Evolutionary conservation across 2,797 vertebrate genomes (phyloP), one percentile per base, ranked within the genome.

Genomic region (Falco rusticolus): DNA sequence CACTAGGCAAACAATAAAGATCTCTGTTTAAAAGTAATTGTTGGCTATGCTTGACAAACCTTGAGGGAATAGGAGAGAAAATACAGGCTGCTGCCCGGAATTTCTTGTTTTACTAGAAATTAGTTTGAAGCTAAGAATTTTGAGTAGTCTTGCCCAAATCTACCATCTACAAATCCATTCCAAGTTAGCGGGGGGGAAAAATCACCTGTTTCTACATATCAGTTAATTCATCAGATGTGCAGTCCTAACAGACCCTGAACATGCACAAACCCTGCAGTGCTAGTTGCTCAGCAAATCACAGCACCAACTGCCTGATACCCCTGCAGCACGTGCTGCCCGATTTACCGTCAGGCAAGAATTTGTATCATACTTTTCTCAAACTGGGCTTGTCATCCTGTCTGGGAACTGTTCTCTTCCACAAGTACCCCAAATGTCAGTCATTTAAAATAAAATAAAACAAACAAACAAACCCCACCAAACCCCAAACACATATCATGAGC

Each of bases 101-200:
- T 84, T 96, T 81, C 47, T 86, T 92, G 59, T 70, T 94, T 90
- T 79, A 88, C 43, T 45, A 71, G 87, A 93, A 87, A 91, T 56
- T 29, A n/a, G 16, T 57, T 77, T 70, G 57, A 90, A 41, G 37
- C 24, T 78, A 72, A 66, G 31, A 26, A 26, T 78, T 95, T 48
- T 34, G 33, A 87, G 29, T n/a, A 83, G 11, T 43, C 24, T 64
- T 4, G 1, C 0, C 59, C 34, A 72, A 60, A 79, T 69, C 69
- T 87, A 93, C 48, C 24, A 86, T 39, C 64, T 84, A 15, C 34
- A 64, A 41, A 20, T 65, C 53, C 54, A 48, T 74, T 72, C 61
- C 60, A 91, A 83, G 26, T 81, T 50, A 81, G 13, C 39, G 34
- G 45, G 39, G 5, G 11, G 51, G 79, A 51, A 79, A 83, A 19